A percentile compares a stretch with the other conserved stretches of the same genome.
Evolutionary conservation across 2,888 invertebrate species (phyloP).

Genomic region (Xanthia togata): DNA sequence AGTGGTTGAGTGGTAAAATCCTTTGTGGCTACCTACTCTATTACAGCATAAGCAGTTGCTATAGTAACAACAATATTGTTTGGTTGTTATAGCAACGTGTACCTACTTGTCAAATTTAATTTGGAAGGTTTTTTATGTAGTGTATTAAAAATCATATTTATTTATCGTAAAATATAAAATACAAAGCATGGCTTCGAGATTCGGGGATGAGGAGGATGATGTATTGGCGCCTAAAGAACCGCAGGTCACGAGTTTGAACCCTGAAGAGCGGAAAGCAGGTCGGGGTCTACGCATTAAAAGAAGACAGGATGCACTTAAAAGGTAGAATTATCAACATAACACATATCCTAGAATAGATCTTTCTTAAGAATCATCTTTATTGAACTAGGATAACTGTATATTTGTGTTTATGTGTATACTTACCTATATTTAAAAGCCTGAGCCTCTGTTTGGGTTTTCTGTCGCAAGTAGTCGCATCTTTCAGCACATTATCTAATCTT

Average conservation of each 20-base stretch:
- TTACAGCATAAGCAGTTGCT: too few relatives aligned
- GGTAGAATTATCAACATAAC: slow-evolving; percentile 72
- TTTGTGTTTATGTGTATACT: too few relatives aligned
- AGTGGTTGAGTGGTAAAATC: neutral
- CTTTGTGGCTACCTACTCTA: neutral
- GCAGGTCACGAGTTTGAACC: slow-evolving; percentile 91
- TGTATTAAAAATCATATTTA: slow-evolving; percentile 25
- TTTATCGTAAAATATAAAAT: neutral
- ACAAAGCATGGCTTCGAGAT: slow-evolving; percentile 75
- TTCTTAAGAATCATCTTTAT: neutral
- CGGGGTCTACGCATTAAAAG: slow-evolving; percentile 92
- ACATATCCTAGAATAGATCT: too few relatives aligned
- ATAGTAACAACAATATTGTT: slow-evolving; percentile 32
- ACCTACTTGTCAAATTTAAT: slow-evolving; percentile 12
- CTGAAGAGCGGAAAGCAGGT: slow-evolving; percentile 93
- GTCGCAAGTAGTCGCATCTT: neutral
- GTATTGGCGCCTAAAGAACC: slow-evolving; percentile 89
- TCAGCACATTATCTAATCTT: neutral
- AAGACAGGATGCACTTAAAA: slow-evolving; percentile 91
- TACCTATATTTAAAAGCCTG: too few relatives aligned
- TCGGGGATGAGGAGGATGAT: slow-evolving; percentile 84
- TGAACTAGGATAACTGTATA: too few relatives aligned
- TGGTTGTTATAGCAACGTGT: slow-evolving; percentile 38
- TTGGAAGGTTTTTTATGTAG: slow-evolving; percentile 25
- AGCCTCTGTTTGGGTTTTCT: neutral